Base-by-base conservation (phyloP, 1,140 invertebrate species). In the Aphidius ervi region DNA sequence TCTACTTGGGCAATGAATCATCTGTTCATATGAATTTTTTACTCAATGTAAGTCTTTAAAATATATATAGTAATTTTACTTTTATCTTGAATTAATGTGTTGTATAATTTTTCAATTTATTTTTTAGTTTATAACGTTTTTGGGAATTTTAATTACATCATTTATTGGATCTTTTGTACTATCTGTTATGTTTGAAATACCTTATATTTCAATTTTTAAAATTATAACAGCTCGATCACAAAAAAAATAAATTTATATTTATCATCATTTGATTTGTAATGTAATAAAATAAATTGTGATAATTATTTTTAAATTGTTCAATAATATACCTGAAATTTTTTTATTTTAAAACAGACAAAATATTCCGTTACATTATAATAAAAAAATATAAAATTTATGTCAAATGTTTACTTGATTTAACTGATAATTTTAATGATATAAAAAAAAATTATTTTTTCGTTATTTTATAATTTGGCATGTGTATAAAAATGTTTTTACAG, bases 141-240 rank as follows among this genome's bases (percentile, higher is more conserved):
- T 76, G 6, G 69, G 73, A 20, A 58, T 66, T 6, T 9, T 71
- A 1, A 40, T 63, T 7, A 43, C 63, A 2, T 73, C 62, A 4
- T 79, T 74, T 56, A 16, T 66, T 8, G 72, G 68, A 54, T 64
- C 75, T 6, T 72, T 72, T 6, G 48, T 54, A 8, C 46, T 78
- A 0, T 74, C 72, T 0, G 41, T 74, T 0, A 70, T 73, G 68
- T 9, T 74, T 31, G 77, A 80, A 64, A 70, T 67, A 5, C 77
- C 78, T 0, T 73, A 60, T n/a, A 67, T 74, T 57, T 70, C 6
- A 16, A 16, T 16, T 80, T 9, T 67, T 71, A 56, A 65, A 65
- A 53, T 37, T 64, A 7, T 23, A 72, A 58, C 41, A 48, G 39
- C 43, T 56, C 56, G 50, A 16, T 41, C 58, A 9, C 5, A 59